Evolutionary conservation across 2,888 invertebrate genomes (phyloP).

Genomic region (Eremobia ochroleuca): DNA sequence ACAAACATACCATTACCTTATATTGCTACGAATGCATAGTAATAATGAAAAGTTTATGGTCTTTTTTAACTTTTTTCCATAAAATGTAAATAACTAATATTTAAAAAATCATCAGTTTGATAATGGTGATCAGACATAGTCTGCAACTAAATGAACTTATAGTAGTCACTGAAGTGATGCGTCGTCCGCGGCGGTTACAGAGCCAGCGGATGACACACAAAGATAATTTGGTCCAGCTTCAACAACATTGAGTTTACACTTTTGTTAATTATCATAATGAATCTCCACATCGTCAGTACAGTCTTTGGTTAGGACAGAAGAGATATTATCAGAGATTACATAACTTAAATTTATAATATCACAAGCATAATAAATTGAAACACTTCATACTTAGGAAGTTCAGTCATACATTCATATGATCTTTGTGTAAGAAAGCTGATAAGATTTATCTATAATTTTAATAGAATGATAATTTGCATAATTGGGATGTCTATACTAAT

Average conservation of each 20-base stretch:
- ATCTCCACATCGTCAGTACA: conserved; percentile 83
- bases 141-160: conserved; percentile 80
- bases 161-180: conserved; percentile 73
- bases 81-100: conserved; percentile 77
- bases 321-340: conserved; percentile 81
- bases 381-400: conserved; percentile 70
- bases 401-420: conserved; percentile 71
- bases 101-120: conserved; percentile 77
- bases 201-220: conserved; percentile 71
- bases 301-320: conserved; percentile 90
- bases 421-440: conserved; percentile 65
- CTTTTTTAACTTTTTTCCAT: conserved; percentile 80
- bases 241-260: conserved; percentile 78
- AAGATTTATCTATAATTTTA: conserved; percentile 54
- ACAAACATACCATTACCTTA: conserved; percentile 88
- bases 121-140: conserved; percentile 80
- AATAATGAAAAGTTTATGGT: conserved; percentile 83
- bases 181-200: conserved; percentile 63
- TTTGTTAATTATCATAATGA: conserved; percentile 78
- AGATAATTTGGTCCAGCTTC: conserved; percentile 88
- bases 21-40: conserved; percentile 85
- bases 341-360: conserved; percentile 89
- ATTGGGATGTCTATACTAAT: conserved; percentile 56
- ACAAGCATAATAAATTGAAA: conserved; percentile 87
- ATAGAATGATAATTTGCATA: conserved; percentile 58